Conservation (phyloP, 2,113 vertebrate species). For the Nesogale talazaci region DNA sequence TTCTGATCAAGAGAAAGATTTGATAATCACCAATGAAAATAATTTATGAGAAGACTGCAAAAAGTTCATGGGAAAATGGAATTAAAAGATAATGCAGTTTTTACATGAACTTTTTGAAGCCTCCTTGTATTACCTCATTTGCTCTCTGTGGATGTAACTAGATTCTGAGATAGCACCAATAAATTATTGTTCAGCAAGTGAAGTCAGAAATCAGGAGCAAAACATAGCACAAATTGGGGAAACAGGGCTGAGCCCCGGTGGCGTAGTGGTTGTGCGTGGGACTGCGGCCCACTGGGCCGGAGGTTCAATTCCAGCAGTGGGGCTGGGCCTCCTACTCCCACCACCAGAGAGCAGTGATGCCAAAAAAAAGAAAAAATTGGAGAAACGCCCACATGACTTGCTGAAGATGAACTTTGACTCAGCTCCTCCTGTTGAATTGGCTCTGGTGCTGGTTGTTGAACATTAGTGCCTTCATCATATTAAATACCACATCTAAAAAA, state of each 20-base stretch:
- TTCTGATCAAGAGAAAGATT: neutral
- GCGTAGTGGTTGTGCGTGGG: too few species aligned
- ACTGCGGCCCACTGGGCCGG: too few species aligned
- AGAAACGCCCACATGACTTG: neutral
- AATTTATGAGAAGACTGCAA: too few species aligned
- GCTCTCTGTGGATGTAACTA: neutral
- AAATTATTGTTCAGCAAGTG: neutral
- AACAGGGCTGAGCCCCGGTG: too few species aligned
- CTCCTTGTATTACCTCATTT: neutral
- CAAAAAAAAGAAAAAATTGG: neutral
- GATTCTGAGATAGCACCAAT: neutral
- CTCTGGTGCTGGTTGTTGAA: slow-evolving; percentile 5
- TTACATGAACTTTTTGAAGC: too few species aligned
- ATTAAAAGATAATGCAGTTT: too few species aligned
- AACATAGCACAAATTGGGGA: neutral
- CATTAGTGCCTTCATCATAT: neutral
- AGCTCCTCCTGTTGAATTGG: neutral
- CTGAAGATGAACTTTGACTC: neutral
- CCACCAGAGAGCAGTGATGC: too few species aligned
- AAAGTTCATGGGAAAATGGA: too few species aligned
- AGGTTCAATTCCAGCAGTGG: too few species aligned
- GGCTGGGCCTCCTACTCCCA: too few species aligned
- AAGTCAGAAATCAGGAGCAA: neutral
- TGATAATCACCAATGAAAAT: neutral
- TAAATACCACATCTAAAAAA: neutral